Base-by-base conservation (phyloP, 2,113 vertebrate species). In the Aegotheles bennettii region DNA sequence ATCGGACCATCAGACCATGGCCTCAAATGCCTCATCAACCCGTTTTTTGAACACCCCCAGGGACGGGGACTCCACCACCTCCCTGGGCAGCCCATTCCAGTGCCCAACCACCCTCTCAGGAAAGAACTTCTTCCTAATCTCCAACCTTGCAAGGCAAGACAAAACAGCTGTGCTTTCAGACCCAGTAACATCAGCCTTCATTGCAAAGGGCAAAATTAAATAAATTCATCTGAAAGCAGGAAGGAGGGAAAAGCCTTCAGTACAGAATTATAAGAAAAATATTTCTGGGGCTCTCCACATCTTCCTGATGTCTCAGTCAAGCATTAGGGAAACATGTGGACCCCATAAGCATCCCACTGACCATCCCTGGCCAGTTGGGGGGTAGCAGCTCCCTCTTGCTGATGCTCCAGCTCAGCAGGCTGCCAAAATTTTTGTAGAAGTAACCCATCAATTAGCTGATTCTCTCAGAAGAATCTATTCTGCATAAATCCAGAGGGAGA, bases 151-250 rank as follows among this genome's bases (percentile, higher is more conserved):
- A 3, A 93, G 59, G 65, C 0, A 1, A 95, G 54, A 89, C 74
- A 93, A 89, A 95, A 76, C 83, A 92, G 67, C 77, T 0, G 2
- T 24, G 83, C 67, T 83, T 92, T 84, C 4, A 6, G 42, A 36
- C 85, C 60, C 6, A 1, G 76, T 43, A 70, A 42, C 69, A 71
- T 87, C 65, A 67, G 78, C 91, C 93, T 92, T 81, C 53, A 51
- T 85, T 96, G 94, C 86, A 80, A 59, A 26, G 60, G 60, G 36
- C 78, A 13, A 51, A 95, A 87, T 89, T 59, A 89, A 95, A 91
- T 67, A 89, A 86, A 84, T 53, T 6, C 74, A 60, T 83, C 68
- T 31, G 6, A 68, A 73, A 42, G 29, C 0, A 0, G 59, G 50
- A 83, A 90, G 51, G 73, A 76, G 43, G 79, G 54, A 38, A 76